Conservation (phyloP, 2,113 vertebrate species). For the Spea multiplicata region DNA sequence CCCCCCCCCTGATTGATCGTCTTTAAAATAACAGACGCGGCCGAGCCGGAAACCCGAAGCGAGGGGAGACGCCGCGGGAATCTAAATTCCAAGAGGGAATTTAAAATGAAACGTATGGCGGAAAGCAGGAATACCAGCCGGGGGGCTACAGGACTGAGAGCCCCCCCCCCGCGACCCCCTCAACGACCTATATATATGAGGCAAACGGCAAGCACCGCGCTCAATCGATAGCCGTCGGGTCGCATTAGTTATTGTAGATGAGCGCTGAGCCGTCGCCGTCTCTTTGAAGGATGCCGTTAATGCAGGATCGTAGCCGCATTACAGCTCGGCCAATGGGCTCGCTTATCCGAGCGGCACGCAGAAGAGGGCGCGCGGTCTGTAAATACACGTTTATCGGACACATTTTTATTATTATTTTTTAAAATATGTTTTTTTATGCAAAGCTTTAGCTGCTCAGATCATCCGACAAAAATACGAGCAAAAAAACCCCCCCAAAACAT, state of each 20-base stretch:
- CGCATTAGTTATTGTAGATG: slow-evolving; percentile 30
- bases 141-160: no score
- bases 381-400: no score
- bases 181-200: slow-evolving; percentile 36
- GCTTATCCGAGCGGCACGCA: no score
- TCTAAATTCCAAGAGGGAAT: slow-evolving; percentile 9
- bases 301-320: not conserved
- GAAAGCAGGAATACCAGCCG: slow-evolving; percentile 11
- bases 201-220: slow-evolving; percentile 18
- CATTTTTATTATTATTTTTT: not conserved
- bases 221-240: slow-evolving; percentile 35
- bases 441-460: no score
- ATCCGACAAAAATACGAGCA: no score
- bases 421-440: not conserved
- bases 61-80: not conserved
- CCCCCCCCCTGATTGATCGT: slow-evolving; percentile 22
- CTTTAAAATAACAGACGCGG: slow-evolving; percentile 31
- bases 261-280: not conserved
- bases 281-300: slow-evolving; percentile 27
- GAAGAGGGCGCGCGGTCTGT: no score
- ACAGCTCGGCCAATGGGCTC: not conserved
- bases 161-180: slow-evolving; percentile 1
- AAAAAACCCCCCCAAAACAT: no score
- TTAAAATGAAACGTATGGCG: slow-evolving; percentile 16
- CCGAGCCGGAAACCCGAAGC: no score